Evolutionary conservation across 1,140 invertebrate genomes (phyloP).

Genomic region (Colletes gigas): DNA sequence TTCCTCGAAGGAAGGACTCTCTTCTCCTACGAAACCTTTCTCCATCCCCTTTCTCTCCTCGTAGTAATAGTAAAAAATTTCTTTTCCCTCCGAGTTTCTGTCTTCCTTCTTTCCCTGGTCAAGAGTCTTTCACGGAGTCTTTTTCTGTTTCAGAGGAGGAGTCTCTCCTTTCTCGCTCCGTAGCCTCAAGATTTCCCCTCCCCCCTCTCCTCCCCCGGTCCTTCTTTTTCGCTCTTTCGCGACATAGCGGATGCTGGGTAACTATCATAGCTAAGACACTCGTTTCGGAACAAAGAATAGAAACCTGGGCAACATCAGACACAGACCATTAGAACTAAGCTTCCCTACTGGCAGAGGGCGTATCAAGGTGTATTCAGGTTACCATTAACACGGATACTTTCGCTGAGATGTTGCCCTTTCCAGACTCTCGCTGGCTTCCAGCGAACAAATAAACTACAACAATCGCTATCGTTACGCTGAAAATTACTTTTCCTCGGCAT

Average conservation of each 20-base stretch:
- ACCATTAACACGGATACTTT: constrained; percentile 63
- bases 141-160: background rate
- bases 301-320: constrained; percentile 9
- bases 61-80: background rate
- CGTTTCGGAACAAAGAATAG: constrained; percentile 10
- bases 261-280: constrained; percentile 34
- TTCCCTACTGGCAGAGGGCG: constrained; percentile 44
- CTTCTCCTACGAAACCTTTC: background rate
- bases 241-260: background rate
- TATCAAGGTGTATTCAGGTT: constrained; percentile 45
- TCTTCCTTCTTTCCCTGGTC: background rate
- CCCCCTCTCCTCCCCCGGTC: background rate
- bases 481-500: too few relatives aligned
- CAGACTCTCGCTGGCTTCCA: constrained; percentile 27
- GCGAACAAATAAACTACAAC: background rate
- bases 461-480: too few relatives aligned
- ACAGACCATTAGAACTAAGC: constrained; percentile 54
- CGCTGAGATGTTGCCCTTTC: constrained; percentile 50
- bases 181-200: too few relatives aligned
- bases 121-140: background rate
- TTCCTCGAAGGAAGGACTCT: background rate
- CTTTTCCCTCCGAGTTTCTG: background rate
- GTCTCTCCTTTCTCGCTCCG: background rate
- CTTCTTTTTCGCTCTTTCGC: background rate
- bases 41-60: background rate